These are phyloP conservation scores for Bombyx huttoni DNA, from an alignment of 2,888 invertebrate species.

Conservation along the genomic window DNA sequence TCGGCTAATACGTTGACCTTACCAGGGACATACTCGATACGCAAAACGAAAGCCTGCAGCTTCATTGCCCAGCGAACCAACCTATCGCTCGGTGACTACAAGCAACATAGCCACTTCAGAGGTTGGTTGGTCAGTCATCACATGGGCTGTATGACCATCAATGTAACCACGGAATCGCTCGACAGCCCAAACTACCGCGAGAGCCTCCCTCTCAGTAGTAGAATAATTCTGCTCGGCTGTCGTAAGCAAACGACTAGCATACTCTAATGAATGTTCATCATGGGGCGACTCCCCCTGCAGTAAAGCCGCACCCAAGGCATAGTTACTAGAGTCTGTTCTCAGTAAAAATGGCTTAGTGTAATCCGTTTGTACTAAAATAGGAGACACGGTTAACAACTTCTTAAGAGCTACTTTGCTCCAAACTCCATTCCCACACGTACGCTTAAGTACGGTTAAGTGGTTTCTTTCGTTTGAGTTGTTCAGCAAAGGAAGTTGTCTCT, in stretches of 20 bases:
- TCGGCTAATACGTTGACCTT: conserved; percentile 12
- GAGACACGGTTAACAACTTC: conserved; percentile 9
- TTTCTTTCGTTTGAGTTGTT: no score
- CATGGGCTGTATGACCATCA: conserved; percentile 27
- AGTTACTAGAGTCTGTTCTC: conserved; percentile 22
- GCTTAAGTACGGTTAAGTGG: no score
- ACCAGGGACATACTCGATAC: conserved; percentile 11
- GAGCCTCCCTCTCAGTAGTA: conserved; percentile 38
- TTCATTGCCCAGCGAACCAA: conserved; percentile 44
- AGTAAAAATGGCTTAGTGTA: conserved; percentile 17
- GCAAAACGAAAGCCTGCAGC: conserved; percentile 32
- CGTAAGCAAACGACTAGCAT: conserved; percentile 14
- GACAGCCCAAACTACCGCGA: conserved; percentile 16
- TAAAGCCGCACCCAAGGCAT: conserved; percentile 18
- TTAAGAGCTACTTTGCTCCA: conserved; percentile 11
- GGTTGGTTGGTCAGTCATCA: conserved; percentile 47
- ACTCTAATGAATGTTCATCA: conserved; percentile 13
- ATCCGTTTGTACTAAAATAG: conserved; percentile 9
- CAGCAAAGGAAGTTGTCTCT: neutral
- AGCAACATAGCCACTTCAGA: conserved; percentile 35
- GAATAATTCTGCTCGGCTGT: conserved; percentile 33
- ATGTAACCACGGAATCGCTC: conserved; percentile 17
- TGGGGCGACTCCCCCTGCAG: conserved; percentile 14
- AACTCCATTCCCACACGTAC: conserved; percentile 16
- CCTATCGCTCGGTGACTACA: conserved; percentile 14